Evolutionary conservation across 2,113 vertebrate species (phyloP).

Genomic region (Rhabdornis inornatus): DNA sequence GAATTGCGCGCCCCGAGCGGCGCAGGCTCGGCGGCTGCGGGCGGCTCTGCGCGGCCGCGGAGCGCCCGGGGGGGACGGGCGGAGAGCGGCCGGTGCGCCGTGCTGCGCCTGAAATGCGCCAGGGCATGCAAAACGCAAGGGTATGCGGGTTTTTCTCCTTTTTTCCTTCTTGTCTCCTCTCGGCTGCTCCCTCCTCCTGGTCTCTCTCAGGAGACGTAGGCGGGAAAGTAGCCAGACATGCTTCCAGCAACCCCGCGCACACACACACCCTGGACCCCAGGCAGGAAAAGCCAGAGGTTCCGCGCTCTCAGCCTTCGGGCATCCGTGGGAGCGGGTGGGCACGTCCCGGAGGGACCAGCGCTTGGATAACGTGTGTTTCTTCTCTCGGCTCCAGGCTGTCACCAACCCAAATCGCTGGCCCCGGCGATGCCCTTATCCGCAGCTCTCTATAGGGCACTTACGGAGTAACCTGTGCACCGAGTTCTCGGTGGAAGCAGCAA

Average conservation of each 20-base stretch:
- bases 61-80: not conserved
- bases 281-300: not conserved
- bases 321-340: too few species aligned
- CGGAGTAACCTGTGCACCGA: not conserved
- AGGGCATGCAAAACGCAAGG: not conserved
- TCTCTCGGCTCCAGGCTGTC: not conserved
- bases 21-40: not conserved
- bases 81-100: not conserved
- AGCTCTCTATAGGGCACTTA: not conserved
- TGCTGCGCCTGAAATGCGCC: not conserved
- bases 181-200: not conserved
- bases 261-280: too few species aligned
- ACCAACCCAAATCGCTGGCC: rapidly evolving
- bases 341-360: not conserved
- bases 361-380: not conserved
- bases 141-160: rapidly evolving
- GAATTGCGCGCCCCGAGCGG: not conserved
- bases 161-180: too few species aligned
- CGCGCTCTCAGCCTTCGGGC: not conserved
- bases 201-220: not conserved
- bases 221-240: not conserved
- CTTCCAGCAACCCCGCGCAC: too few species aligned
- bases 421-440: not conserved
- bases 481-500: not conserved
- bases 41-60: slow-evolving; percentile 11